These are phyloP conservation scores for Paedocypris sp. DNA, from an alignment of 2,113 vertebrate species.

Conservation along the genomic window DNA sequence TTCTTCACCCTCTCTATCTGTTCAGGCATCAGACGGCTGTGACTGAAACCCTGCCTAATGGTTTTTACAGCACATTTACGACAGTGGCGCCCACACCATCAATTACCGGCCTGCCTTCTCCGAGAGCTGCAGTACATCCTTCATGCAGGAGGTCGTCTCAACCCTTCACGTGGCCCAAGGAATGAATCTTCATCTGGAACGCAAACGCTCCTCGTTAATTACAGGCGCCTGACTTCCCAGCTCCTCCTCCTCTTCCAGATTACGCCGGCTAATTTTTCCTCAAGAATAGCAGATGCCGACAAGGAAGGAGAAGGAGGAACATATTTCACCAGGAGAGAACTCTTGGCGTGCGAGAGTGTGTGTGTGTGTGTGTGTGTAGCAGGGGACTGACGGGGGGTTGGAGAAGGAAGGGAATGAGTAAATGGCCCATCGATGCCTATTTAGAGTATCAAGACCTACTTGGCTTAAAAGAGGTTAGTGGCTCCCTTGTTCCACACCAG, in stretches of 20 bases:
- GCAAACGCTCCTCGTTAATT: slow-evolving; percentile 64
- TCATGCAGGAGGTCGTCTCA: slow-evolving; percentile 43
- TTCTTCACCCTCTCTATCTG: neutral
- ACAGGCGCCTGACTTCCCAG: slow-evolving; percentile 46
- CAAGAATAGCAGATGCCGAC: slow-evolving; percentile 32
- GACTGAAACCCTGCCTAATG: slow-evolving; percentile 32
- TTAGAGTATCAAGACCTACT: neutral
- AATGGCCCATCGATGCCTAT: neutral
- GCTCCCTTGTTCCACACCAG: neutral
- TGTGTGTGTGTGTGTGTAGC: slow-evolving; percentile 10
- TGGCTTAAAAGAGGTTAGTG: neutral
- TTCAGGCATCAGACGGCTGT: slow-evolving; percentile 25
- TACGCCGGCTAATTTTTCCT: slow-evolving; percentile 30
- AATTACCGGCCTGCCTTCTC: slow-evolving; percentile 40
- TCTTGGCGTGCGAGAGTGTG: slow-evolving; percentile 1
- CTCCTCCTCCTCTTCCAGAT: slow-evolving; percentile 49
- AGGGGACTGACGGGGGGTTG: neutral
- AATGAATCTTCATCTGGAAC: slow-evolving; percentile 66
- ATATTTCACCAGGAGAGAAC: neutral
- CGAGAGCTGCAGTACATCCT: slow-evolving; percentile 47
- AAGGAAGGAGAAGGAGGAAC: slow-evolving; percentile 2
- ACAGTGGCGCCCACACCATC: slow-evolving; percentile 24
- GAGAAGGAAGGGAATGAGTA: neutral
- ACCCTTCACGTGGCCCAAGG: slow-evolving; percentile 41
- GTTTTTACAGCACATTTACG: slow-evolving; percentile 35